Evolutionary conservation across 1,140 invertebrate species (phyloP), one percentile per base, ranked within the genome.

Genomic region (Euura lappo): DNA sequence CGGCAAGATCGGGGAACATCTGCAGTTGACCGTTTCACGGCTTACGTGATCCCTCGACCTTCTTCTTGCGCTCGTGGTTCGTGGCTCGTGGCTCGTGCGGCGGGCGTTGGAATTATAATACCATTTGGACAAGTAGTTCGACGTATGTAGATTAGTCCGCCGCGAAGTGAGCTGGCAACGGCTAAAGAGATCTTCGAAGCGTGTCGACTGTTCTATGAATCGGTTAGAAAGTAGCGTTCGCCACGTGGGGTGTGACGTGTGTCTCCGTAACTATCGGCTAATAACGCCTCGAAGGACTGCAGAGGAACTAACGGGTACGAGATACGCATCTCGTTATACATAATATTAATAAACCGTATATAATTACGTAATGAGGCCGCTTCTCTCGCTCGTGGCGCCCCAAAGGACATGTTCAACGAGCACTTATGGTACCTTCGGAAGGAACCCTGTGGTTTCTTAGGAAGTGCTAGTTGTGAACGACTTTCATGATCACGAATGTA

Each of bases 321-420:
- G 51, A 60, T 60, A 60, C 51, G 51, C 51, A 60, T 60, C 51
- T 60, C 51, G 8, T n/a, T 60, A n/a, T n/a, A 60, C 51, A 60
- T 60, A 60, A 60, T 60, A n/a, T 60, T 60, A 60, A 60, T 60
- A 60, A 60, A 60, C 51, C 51, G 51, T 60, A 3, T 3, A 6
- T 60, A 60, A 60, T 60, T 60, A 60, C 28, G 28, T 28, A 28
- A 28, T 28, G 28, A 28, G 28, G 28, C 28, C 28, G 28, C 28
- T 28, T 28, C 28, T 28, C 28, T 28, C 28, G 1, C 28, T 28
- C 28, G 28, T 28, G 28, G 28, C 28, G 28, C 28, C 28, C 28
- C 28, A 28, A 28, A 28, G 28, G 28, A 28, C 28, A 28, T 28
- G 28, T 28, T 28, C 28, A 28, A 28, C 28, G 28, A 28, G 28